A percentile compares a stretch with the other conserved stretches of the same genome.
These are phyloP conservation scores for Coelopa pilipes DNA, from an alignment of 2,888 invertebrate genomes.

Conservation along the genomic window DNA sequence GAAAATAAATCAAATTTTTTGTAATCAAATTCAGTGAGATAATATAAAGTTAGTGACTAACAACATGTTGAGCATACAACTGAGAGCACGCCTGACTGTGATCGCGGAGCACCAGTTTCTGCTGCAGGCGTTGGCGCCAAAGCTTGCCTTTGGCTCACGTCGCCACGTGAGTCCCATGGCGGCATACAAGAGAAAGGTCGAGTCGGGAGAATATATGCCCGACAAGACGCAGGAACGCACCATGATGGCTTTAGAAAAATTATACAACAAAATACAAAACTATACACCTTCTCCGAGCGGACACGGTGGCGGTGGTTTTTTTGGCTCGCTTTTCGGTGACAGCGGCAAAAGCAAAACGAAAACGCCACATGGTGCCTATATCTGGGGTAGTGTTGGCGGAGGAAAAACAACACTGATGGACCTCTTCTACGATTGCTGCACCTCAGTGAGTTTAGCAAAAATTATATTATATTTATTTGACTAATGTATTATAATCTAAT, in stretches of 20 bases:
- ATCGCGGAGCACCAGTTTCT: conserved; percentile 37
- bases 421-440: conserved; percentile 87
- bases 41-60: background rate
- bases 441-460: conserved; percentile 61
- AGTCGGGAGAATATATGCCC: conserved; percentile 70
- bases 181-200: conserved; percentile 71
- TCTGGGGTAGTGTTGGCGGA: conserved; percentile 91
- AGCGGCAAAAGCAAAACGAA: conserved; percentile 44
- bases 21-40: background rate
- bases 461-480: background rate
- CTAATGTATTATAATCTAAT: no score
- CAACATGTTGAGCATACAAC: conserved; percentile 38
- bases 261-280: conserved; percentile 69
- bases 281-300: conserved; percentile 50
- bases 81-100: conserved; percentile 25
- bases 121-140: conserved; percentile 32
- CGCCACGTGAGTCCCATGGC: conserved; percentile 67
- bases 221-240: conserved; percentile 82
- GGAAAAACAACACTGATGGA: conserved; percentile 99
- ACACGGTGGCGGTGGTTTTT: conserved; percentile 44
- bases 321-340: conserved; percentile 46
- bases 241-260: conserved; percentile 75
- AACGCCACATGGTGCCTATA: conserved; percentile 77
- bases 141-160: conserved; percentile 49
- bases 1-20: background rate